Evolutionary conservation across 2,113 vertebrate genomes (phyloP), one percentile per base, ranked within the genome.

Genomic region (Tor tambroides): DNA sequence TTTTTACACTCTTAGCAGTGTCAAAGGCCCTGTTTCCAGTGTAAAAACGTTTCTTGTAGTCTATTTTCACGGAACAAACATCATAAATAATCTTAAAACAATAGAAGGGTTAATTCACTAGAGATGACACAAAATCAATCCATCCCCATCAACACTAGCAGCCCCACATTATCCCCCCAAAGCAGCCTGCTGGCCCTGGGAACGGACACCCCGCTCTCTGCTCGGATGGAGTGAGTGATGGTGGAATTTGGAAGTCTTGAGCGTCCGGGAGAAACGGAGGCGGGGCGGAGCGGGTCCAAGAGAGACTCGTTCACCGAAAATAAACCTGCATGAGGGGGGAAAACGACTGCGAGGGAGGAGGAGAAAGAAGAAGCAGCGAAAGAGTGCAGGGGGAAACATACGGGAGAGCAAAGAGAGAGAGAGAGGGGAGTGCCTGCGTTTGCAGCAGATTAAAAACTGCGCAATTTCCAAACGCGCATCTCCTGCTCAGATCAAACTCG

Each of bases 371-470:
- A 87, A 87, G 75, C 90, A 83, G 88, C 79, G 86, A 75, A 76
- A 88, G 85, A 89, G 89, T 89, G 87, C 88, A 77, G 23, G 35
- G 56, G 32, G 35, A 43, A 63, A 80, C 78, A 10, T 30, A 88
- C 88, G 83, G 89, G 83, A 91, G 85, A 91, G 88, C 56, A 17
- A n/a, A 21, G 30, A 89, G 88, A 88, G 87, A 90, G 75, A 87
- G 87, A 89, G 89, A 88, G 91, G 91, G 84, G 90, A 92, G 90
- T 91, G 89, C 26, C 89, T 93, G 88, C 89, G 92, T 90, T 15
- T 91, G 93, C 90, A 94, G 90, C 91, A 92, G 94, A 95, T 94
- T 94, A 91, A 91, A 95, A 95, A 95, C 94, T 95, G 95, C 95
- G 94, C 94, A 95, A 89, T 95, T 92, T 92, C 90, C 90, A 91